These are phyloP conservation scores for Amphibalanus amphitrite DNA, from an alignment of 1,140 invertebrate genomes.

Conservation along the genomic window DNA sequence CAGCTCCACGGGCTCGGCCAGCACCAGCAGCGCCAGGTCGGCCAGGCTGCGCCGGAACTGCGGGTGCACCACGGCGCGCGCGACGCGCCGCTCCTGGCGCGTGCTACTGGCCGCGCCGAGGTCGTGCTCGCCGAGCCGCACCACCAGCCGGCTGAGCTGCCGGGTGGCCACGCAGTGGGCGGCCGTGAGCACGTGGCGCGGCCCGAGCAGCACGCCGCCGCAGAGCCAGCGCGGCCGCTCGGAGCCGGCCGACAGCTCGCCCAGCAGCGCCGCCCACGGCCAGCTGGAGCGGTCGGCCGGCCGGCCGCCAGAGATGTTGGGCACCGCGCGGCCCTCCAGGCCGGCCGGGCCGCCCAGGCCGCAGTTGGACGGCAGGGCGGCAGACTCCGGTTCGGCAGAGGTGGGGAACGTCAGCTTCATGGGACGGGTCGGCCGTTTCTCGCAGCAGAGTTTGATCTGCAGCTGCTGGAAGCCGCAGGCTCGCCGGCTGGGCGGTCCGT, in stretches of 20 bases:
- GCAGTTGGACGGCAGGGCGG: not conserved
- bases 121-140: not conserved
- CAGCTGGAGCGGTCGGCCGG: not conserved
- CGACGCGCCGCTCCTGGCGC: not conserved
- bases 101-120: not conserved
- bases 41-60: not conserved
- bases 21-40: conserved; percentile 1
- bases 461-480: not conserved
- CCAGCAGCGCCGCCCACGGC: not conserved
- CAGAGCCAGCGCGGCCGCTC: conserved; percentile 27
- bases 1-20: not conserved
- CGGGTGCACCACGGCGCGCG: not conserved
- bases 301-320: not conserved
- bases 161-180: conserved; percentile 52
- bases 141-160: not conserved
- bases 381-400: no score
- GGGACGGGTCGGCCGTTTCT: not conserved
- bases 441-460: not conserved
- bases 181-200: conserved; percentile 63
- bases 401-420: not conserved
- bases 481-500: no score
- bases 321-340: not conserved
- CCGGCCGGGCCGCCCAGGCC: no score
- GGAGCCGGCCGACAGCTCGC: no score
- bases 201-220: conserved; percentile 67